Conservation (phyloP, 2,888 invertebrate species). For the Sepiola atlantica region DNA sequence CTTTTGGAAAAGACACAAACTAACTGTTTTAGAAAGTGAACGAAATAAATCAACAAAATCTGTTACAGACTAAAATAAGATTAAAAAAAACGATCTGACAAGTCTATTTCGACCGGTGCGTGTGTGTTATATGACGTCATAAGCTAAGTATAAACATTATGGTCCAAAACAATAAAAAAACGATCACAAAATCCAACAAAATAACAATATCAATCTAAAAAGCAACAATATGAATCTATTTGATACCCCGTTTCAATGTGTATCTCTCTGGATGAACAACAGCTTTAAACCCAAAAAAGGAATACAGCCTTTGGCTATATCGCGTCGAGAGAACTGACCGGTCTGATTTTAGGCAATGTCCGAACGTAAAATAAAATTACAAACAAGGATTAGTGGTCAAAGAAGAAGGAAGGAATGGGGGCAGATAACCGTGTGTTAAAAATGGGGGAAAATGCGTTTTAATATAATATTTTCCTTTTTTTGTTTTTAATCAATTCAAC, state of each 20-base stretch:
- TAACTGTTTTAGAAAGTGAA: not conserved
- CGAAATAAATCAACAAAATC: not conserved
- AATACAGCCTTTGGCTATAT: not conserved
- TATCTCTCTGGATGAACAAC: not conserved
- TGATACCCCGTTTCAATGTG: not conserved
- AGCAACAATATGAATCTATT: not conserved
- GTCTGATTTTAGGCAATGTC: not conserved
- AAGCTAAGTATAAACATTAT: constrained; percentile 2
- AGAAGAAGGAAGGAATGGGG: not conserved
- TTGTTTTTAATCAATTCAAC: not conserved
- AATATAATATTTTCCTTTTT: not conserved
- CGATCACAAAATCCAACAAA: too few relatives aligned
- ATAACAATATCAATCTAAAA: not conserved
- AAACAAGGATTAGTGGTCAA: not conserved
- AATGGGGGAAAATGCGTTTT: not conserved
- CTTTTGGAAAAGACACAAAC: not conserved
- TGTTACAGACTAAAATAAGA: not conserved
- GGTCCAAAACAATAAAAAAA: not conserved
- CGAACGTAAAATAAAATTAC: not conserved
- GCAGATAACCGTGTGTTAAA: not conserved
- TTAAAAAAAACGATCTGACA: not conserved
- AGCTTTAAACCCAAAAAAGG: not conserved
- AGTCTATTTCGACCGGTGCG: not conserved
- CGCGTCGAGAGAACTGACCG: not conserved
- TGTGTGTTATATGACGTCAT: not conserved